These are phyloP conservation scores for Diabrotica balteata DNA, from an alignment of 2,888 invertebrate genomes.

Conservation along the genomic window DNA sequence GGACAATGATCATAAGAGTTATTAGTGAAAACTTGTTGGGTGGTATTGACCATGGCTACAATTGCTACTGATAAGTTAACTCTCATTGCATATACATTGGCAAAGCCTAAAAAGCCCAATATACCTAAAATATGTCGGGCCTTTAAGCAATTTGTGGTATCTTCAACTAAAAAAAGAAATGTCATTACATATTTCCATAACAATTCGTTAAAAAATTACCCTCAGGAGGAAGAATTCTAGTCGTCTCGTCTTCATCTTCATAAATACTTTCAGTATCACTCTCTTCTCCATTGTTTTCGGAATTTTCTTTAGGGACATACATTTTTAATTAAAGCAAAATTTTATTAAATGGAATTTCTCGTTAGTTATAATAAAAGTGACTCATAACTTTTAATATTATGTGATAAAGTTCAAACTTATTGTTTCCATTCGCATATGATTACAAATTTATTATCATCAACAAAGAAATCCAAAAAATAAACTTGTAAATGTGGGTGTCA, in stretches of 20 bases:
- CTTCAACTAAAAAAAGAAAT: constrained; percentile 59
- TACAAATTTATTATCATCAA: constrained; percentile 16
- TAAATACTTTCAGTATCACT: constrained; percentile 49
- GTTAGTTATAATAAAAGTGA: neutral
- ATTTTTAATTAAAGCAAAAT: constrained; percentile 27
- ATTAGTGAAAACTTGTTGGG: constrained; percentile 64
- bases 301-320: constrained; percentile 41
- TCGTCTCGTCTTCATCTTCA: constrained; percentile 57
- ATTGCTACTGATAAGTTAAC: constrained; percentile 93
- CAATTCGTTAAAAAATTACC: constrained; percentile 43
- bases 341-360: constrained; percentile 5
- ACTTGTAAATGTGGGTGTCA: constrained; percentile 8
- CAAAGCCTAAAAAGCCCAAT: constrained; percentile 87
- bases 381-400: neutral
- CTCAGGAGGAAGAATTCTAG: constrained; percentile 58
- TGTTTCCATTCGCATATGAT: constrained; percentile 13
- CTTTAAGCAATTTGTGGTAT: constrained; percentile 74
- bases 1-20: constrained; percentile 70
- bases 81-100: constrained; percentile 88
- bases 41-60: constrained; percentile 90
- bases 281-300: constrained; percentile 28
- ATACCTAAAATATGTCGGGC: constrained; percentile 80
- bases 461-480: constrained; percentile 19
- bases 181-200: too few relatives aligned
- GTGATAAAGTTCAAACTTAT: constrained; percentile 9